Base-by-base conservation (phyloP, 2,113 vertebrate species). In the Gnathonemus longibarbis region DNA sequence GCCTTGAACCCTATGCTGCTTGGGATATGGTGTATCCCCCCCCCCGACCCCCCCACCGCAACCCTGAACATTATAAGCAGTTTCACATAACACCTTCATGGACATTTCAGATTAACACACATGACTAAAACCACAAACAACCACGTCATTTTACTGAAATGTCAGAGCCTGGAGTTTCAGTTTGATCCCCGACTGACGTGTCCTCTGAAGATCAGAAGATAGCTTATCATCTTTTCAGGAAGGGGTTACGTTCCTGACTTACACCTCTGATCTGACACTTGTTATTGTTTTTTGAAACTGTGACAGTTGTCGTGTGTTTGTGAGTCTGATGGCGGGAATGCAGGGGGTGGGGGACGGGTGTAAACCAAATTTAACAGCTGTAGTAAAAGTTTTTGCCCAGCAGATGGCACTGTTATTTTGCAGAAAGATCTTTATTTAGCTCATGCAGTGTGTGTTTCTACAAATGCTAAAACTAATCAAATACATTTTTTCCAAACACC, bases 341-440 rank as follows among this genome's bases (percentile, higher is more conserved):
- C 2, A 11, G 58, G n/a, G 58, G 83, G 24, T 84, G 83, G 46
- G 83, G 46, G 46, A 56, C 53, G 19, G 53, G 53, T 24, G 48
- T 15, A 52, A 53, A 50, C n/a, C 5, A 56, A 35, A 87, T 31
- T 52, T 17, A 52, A 21, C 0, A n/a, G 85, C 85, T 87, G 85
- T 5, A 87, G 85, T 87, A 87, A 87, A 53, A 19, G 84, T 3
- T 27, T 35, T 31, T 52, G 0, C 1, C 85, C 85, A 87, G 85
- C 50, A 87, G 85, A 87, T 87, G 85, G 85, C 85, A 87, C 13
- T 87, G 85, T 39, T 87, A 87, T 87, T 87, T 87, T 87, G 50
- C 85, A 3, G 2, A 52, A 87, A 50, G 2, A 35, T 87, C 24
- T 87, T 86, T 27, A 50, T 21, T 46, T 48, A 46, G 3, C 39